These are phyloP conservation scores for Marronus borbonicus DNA, from an alignment of 2,888 invertebrate species.

Conservation along the genomic window DNA sequence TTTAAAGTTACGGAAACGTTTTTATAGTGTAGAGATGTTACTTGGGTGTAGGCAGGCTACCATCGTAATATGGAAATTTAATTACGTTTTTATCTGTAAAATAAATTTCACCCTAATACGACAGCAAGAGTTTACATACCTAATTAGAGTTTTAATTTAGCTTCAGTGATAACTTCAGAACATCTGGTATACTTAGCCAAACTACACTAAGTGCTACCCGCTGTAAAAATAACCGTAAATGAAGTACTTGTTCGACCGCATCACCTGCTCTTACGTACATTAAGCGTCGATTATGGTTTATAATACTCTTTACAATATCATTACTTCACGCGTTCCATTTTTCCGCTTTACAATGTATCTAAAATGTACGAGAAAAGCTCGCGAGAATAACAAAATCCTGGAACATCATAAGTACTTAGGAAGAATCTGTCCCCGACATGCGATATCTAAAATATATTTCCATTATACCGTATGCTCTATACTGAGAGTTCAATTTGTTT, in stretches of 20 bases:
- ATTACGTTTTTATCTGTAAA: constrained; percentile 15
- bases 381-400: constrained; percentile 18
- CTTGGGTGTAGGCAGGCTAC: no score
- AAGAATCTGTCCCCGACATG: constrained; percentile 26
- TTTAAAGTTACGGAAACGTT: no score
- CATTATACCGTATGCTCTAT: background rate
- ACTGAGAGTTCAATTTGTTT: constrained; percentile 30
- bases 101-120: constrained; percentile 4
- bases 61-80: background rate
- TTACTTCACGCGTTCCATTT: background rate
- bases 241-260: constrained; percentile 32
- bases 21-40: no score
- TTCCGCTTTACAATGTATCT: background rate
- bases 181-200: constrained; percentile 41
- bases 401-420: constrained; percentile 9
- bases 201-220: constrained; percentile 28
- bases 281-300: constrained; percentile 28
- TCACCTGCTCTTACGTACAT: constrained; percentile 23
- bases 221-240: constrained; percentile 39
- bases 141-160: constrained; percentile 36
- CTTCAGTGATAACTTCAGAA: constrained; percentile 23
- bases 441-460: constrained; percentile 34
- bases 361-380: constrained; percentile 1
- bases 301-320: background rate
- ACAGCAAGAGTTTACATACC: constrained; percentile 4